phyloP scores from a whole-genome alignment of 2,797 vertebrate genomes.

The Coendou prehensilis region DNA sequence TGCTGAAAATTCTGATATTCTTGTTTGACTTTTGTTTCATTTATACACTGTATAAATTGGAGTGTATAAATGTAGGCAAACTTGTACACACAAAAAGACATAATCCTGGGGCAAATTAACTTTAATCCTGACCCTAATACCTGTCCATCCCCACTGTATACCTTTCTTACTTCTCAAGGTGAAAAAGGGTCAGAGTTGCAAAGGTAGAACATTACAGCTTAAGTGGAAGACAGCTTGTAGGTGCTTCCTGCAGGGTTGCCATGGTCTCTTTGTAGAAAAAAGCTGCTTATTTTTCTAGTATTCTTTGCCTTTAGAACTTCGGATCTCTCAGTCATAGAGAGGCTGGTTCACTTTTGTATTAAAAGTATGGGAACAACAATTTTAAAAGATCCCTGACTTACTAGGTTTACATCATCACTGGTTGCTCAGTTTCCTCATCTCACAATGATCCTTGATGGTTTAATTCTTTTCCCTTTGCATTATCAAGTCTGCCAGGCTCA shows the following conservation, averaged over 20 bases:
- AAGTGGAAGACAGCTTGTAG: not conserved
- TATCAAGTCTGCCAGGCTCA: not conserved
- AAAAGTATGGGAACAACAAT: not conserved
- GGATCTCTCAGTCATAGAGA: not conserved
- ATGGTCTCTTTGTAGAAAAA: not conserved
- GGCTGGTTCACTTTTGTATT: not conserved
- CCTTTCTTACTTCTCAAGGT: not conserved
- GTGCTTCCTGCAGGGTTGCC: not conserved
- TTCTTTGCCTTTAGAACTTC: not conserved
- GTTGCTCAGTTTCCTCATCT: not conserved
- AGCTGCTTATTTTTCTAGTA: not conserved
- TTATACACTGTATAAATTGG: too few species aligned
- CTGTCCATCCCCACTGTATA: not conserved
- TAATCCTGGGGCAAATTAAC: not conserved
- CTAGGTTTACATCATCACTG: not conserved
- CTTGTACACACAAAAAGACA: not conserved
- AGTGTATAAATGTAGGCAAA: not conserved
- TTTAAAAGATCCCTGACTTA: not conserved
- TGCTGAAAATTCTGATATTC: not conserved
- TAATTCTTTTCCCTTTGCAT: not conserved
- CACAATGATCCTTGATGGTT: too few species aligned
- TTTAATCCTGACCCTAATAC: not conserved
- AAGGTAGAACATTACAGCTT: not conserved
- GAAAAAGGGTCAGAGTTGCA: too few species aligned
- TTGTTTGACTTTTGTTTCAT: not conserved